Base-by-base conservation (phyloP, 2,797 vertebrate species). In the Phyllotis vaccarum region DNA sequence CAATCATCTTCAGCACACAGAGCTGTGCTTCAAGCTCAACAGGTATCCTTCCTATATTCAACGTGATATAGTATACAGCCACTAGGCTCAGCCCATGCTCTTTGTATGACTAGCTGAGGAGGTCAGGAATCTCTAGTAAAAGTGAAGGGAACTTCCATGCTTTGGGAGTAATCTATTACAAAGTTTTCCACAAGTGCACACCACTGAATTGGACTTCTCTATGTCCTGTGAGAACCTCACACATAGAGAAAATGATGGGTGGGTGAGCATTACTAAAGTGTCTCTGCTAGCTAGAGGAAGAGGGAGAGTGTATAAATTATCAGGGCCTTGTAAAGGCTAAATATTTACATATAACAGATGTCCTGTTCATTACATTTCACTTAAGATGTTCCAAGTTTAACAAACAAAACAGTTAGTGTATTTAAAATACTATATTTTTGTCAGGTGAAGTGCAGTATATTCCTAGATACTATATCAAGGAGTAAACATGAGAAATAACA, bases 351-450 rank as follows among this genome's bases (percentile, higher is more conserved):
- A 86, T 54, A 92, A 89, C 56, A 58, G 27, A 80, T 54, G 3
- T 78, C n/a, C 14, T 60, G 10, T 75, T 91, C 75, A 22, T 86
- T 46, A 93, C 54, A 40, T 82, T 62, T 56, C 49, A 72, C 40
- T 90, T 37, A 54, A 64, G 9, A 94, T 37, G 46, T 81, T 52
- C 66, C 24, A 27, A 90, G 60, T 34, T 88, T 85, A 95, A 93
- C 29, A 94, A 93, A 85, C 11, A 62, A 6, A 75, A 6, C 46
- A 49, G 62, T 74, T 46, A 40, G 21, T 89, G 58, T 54, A 54
- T 85, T 75, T 70, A 56, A 83, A 90, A 88, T 6, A 85, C 49
- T 12, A 92, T 29, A 27, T 62, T 62, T 62, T 62, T 62, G 60
- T 62, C 60, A 62, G 60, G 60, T 29, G 24, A 62, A 62, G 22